These are phyloP conservation scores for Bombus haemorrhoidalis DNA, from an alignment of 1,140 invertebrate species.

Conservation along the genomic window DNA sequence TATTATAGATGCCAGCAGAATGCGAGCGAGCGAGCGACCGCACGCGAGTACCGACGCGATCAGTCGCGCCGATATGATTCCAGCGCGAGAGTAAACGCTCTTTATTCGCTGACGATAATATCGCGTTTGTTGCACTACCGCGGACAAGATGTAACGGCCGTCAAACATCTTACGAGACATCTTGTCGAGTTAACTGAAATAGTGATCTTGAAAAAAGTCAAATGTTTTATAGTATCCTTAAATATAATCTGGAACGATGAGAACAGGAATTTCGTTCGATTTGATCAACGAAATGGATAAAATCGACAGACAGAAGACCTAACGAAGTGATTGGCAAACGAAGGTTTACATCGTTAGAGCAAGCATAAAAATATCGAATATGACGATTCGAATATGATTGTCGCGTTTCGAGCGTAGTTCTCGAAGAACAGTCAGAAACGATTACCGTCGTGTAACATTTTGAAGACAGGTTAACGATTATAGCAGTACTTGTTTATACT, in stretches of 20 bases:
- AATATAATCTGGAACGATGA: background rate
- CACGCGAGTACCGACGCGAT: conserved; percentile 10
- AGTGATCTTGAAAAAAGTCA: background rate
- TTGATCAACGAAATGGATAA: no score
- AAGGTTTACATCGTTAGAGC: no score
- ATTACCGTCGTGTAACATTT: background rate
- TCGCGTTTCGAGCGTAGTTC: background rate
- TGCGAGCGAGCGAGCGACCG: conserved; percentile 8
- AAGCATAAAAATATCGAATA: background rate
- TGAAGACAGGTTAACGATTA: background rate
- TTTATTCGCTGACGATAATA: conserved; percentile 40
- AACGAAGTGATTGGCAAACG: no score
- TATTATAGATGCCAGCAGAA: background rate
- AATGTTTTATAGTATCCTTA: background rate
- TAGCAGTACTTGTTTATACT: background rate
- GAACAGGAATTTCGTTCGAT: no score
- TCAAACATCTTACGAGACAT: background rate
- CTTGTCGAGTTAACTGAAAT: background rate
- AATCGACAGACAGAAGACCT: no score
- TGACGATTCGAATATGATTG: background rate
- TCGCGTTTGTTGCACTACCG: conserved; percentile 13
- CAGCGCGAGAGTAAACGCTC: conserved; percentile 29
- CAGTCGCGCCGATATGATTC: conserved; percentile 20
- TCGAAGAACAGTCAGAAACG: background rate
- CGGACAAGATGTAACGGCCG: no score